Evolutionary conservation across 2,797 vertebrate species (phyloP), one percentile per base, ranked within the genome.

Genomic region (Chloroceryle amazona): DNA sequence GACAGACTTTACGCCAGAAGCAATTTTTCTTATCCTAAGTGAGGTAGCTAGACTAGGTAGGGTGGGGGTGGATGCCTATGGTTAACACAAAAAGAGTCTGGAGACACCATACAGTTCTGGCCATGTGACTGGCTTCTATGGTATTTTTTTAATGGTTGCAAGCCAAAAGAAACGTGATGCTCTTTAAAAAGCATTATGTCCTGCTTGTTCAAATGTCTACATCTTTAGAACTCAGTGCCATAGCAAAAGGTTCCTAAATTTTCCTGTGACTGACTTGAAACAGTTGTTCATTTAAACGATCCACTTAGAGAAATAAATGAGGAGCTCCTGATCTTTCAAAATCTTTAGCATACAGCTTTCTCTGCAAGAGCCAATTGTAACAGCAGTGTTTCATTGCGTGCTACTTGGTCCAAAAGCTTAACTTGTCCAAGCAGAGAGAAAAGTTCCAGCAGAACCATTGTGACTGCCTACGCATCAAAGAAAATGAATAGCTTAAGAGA

Each of bases 1-100:
- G 61, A 41, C 28, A 86, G 54, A 79, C 57, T 84, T 63, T 51
- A 81, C 0, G 0, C n/a, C 58, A 79, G 35, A 35, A 12, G 46
- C 12, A 68, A 89, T 90, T 71, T 81, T 14, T 71, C 57, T 66
- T 68, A 13, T 28, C 44, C 29, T 92, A 95, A 90, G 78, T 46
- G 44, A 87, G 22, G 47, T 79, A 49, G 55, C 75, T 31, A 73
- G 51, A 46, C 11, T 57, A 55, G 5, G 20, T 39, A 44, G 31
- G 61, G 28, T 63, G 41, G 44, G 1, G 0, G 5, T 2, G 4
- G 22, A 3, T 49, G 47, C 29, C 12, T n/a, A 76, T 87, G 18
- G 39, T 66, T 82, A 85, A 66, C 17, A 17, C 25, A 66, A 68
- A 47, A 80, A n/a, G 10, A n/a, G 5, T 58, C 67, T 66, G 58